A percentile compares a stretch with the other conserved stretches of the same genome.
Conservation (phyloP, 2,888 invertebrate genomes). For the Heliconius cydno region DNA sequence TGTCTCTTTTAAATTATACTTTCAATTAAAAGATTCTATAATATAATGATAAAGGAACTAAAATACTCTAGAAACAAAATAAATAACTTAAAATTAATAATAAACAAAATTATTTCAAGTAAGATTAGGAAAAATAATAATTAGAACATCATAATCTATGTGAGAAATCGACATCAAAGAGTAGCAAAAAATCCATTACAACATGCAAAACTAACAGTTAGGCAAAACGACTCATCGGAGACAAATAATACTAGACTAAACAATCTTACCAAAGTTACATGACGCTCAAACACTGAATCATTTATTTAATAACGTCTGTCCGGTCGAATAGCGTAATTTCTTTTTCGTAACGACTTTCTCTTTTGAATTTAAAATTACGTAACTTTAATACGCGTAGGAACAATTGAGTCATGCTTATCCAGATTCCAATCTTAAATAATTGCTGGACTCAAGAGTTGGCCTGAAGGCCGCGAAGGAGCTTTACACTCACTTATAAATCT, state of each 20-base stretch:
- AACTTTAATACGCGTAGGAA: slow-evolving; percentile 52
- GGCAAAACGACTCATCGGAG: background rate
- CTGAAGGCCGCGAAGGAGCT: slow-evolving; percentile 52
- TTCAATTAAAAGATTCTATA: background rate
- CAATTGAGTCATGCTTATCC: slow-evolving; percentile 54
- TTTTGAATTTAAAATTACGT: slow-evolving; percentile 56
- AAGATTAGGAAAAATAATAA: too few relatives aligned
- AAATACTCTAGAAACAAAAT: too few relatives aligned
- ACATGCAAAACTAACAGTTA: background rate
- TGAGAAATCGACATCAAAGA: background rate
- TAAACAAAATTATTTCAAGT: too few relatives aligned
- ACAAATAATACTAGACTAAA: slow-evolving; percentile 22
- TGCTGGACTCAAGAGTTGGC: slow-evolving; percentile 58
- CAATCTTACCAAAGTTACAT: slow-evolving; percentile 36
- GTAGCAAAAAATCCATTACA: background rate
- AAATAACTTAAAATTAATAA: too few relatives aligned
- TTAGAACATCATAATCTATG: too few relatives aligned
- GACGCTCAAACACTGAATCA: slow-evolving; percentile 36
- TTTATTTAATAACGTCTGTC: slow-evolving; percentile 39
- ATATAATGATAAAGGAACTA: too few relatives aligned
- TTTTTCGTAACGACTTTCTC: slow-evolving; percentile 64
- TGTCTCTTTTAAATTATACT: background rate
- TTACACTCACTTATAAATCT: slow-evolving; percentile 72
- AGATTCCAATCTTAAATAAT: slow-evolving; percentile 65
- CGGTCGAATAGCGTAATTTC: slow-evolving; percentile 57